Evolutionary conservation across 2,113 vertebrate genomes (phyloP).

Genomic region (Morone saxatilis): DNA sequence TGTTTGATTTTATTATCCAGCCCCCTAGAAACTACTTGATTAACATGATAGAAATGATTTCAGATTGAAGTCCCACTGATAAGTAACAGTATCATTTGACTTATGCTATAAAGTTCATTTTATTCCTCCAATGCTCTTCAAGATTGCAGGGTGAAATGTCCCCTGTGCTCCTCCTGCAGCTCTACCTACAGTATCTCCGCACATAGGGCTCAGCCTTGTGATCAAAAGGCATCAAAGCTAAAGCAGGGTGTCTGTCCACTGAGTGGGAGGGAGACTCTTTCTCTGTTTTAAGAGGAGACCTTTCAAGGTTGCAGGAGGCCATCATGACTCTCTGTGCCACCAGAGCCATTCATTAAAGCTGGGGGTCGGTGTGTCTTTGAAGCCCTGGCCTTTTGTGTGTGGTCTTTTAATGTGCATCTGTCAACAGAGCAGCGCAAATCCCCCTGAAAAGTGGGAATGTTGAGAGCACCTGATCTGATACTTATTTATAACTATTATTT

Average conservation of each 20-base stretch:
- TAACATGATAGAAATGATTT: neutral
- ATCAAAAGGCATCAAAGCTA: conserved; percentile 67
- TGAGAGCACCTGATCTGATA: neutral
- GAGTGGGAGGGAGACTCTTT: conserved; percentile 26
- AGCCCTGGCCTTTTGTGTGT: conserved; percentile 67
- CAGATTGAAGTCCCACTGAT: neutral
- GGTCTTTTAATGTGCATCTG: conserved; percentile 71
- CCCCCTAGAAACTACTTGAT: neutral
- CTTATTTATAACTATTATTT: neutral
- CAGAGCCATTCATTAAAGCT: conserved; percentile 72
- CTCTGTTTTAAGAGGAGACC: conserved; percentile 55
- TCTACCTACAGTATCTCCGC: neutral
- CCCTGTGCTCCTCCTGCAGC: neutral
- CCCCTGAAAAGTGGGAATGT: neutral
- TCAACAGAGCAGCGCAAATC: conserved; percentile 43
- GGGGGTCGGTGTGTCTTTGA: conserved; percentile 79
- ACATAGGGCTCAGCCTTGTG: conserved; percentile 22
- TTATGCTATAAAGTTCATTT: neutral
- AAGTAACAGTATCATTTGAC: neutral
- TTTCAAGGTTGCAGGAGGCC: conserved; percentile 60
- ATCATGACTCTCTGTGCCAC: conserved; percentile 55
- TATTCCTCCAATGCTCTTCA: neutral
- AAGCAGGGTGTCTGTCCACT: conserved; percentile 15
- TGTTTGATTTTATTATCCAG: neutral
- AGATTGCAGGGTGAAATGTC: neutral